A percentile compares a stretch with the other conserved stretches of the same genome.
phyloP scores from a whole-genome alignment of 2,797 vertebrate species.

The Phoxinus dragarum region DNA sequence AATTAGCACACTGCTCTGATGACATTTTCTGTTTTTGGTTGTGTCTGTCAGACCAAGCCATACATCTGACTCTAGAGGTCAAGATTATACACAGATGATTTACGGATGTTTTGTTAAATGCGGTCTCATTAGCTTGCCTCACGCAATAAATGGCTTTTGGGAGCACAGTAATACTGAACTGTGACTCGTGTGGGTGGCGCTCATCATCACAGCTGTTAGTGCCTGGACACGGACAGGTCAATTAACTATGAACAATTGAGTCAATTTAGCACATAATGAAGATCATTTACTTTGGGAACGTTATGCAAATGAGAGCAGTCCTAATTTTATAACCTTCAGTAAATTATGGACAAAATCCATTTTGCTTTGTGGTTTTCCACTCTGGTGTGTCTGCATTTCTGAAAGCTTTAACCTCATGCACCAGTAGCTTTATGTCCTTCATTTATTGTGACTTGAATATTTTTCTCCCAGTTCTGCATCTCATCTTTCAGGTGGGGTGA shows the following conservation, averaged over 20 bases:
- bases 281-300: constrained; percentile 46
- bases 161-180: constrained; percentile 19
- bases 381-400: constrained; percentile 27
- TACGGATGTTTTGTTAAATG: not conserved
- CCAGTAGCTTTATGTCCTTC: constrained; percentile 1
- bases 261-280: constrained; percentile 51
- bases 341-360: constrained; percentile 36
- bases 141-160: not conserved
- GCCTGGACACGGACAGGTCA: constrained; percentile 35
- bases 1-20: not conserved
- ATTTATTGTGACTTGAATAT: constrained; percentile 32
- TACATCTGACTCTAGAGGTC: not conserved
- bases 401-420: constrained; percentile 8
- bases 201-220: constrained; percentile 33
- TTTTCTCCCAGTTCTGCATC: constrained; percentile 17
- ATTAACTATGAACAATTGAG: constrained; percentile 55
- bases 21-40: not conserved
- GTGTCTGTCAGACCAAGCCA: not conserved
- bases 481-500: constrained; percentile 24
- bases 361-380: constrained; percentile 20
- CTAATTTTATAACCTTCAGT: constrained; percentile 36
- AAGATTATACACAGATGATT: constrained; percentile 14
- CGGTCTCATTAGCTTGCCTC: not conserved
- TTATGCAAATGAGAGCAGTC: constrained; percentile 32
- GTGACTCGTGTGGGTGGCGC: not conserved